Conservation (phyloP, 2,888 invertebrate species). For the Polyommatus iphigenia region DNA sequence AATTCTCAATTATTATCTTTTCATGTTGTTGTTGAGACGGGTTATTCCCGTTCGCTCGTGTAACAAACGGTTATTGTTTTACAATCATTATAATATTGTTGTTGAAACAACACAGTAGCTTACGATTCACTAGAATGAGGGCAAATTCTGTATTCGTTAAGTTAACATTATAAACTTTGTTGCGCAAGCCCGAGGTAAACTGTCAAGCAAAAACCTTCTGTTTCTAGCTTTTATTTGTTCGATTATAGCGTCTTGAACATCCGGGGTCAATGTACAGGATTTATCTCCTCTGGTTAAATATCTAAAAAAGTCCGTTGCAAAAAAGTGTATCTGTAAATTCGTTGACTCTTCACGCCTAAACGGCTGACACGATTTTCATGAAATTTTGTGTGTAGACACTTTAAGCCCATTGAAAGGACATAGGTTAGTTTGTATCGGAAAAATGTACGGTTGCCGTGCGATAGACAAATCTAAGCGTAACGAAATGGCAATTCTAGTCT, state of each 20-base stretch:
- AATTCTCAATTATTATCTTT: conserved; percentile 12
- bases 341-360: background rate
- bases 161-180: conserved; percentile 4
- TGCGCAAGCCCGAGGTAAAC: background rate
- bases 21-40: conserved; percentile 12
- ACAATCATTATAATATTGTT: conserved; percentile 5
- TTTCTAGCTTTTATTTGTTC: background rate
- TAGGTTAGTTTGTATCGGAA: background rate
- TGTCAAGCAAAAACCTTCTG: background rate
- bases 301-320: background rate
- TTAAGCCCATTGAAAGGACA: background rate
- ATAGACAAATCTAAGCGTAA: background rate
- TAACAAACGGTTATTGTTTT: conserved; percentile 1
- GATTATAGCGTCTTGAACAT: background rate
- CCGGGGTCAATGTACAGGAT: background rate
- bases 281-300: background rate
- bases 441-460: background rate
- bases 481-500: background rate
- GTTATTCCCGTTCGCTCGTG: conserved; percentile 5
- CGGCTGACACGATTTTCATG: background rate
- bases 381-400: background rate
- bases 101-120: conserved; percentile 6
- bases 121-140: background rate
- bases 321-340: background rate
- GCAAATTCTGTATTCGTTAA: background rate